A percentile compares a stretch with the other conserved stretches of the same genome.
Evolutionary conservation across 2,113 vertebrate genomes (phyloP).

Genomic region (Meriones unguiculatus): DNA sequence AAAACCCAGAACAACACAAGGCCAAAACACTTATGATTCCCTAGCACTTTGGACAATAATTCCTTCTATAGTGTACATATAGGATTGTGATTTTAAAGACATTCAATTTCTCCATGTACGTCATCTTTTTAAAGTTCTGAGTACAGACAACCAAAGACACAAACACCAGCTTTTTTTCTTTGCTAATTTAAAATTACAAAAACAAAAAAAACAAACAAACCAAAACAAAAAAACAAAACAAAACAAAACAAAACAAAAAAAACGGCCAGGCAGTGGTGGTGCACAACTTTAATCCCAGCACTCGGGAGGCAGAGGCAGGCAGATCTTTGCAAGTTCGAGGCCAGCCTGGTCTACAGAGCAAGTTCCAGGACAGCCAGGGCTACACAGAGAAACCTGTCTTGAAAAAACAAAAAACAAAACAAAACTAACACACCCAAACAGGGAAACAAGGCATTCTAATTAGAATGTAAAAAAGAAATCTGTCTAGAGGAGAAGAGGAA

Average conservation of each 20-base stretch:
- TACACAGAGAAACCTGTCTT: background rate
- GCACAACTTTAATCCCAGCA: background rate
- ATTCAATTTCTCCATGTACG: conserved; percentile 19
- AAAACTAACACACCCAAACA: background rate
- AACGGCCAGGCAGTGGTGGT: background rate
- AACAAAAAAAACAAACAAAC: background rate
- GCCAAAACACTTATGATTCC: background rate
- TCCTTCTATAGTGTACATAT: background rate
- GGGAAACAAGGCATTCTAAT: background rate
- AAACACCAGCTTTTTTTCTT: background rate
- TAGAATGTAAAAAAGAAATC: conserved; percentile 3
- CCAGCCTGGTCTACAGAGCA: background rate
- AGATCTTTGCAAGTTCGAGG: background rate
- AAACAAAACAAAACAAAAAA: background rate
- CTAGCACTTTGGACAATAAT: background rate
- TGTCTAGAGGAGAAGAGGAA: background rate
- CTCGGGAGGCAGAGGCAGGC: background rate
- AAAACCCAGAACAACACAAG: background rate
- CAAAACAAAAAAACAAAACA: background rate
- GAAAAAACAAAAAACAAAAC: background rate
- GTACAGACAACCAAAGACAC: background rate
- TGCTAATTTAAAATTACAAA: background rate
- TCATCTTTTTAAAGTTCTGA: background rate
- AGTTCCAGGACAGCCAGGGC: background rate
- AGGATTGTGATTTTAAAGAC: conserved; percentile 47